Conservation (phyloP, 2,888 invertebrate species). For the Caenorhabditis sp. region DNA sequence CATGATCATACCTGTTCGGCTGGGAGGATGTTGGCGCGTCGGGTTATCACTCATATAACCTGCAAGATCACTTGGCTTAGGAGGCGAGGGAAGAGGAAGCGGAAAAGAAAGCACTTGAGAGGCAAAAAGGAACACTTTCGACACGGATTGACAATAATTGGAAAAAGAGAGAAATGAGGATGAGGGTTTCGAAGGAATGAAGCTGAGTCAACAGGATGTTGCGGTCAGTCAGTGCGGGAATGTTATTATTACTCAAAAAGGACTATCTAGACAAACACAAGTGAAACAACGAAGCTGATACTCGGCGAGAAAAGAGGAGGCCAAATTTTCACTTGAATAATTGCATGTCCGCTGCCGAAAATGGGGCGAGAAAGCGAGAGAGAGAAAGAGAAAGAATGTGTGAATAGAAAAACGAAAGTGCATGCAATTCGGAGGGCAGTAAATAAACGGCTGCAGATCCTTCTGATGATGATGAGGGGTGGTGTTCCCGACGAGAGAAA, state of each 20-base stretch:
- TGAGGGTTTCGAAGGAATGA: background rate
- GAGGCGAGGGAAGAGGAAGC: conserved; percentile 2
- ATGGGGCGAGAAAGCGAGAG: too few relatives aligned
- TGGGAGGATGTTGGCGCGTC: conserved; percentile 48
- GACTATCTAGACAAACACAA: too few relatives aligned
- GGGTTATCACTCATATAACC: conserved; percentile 61
- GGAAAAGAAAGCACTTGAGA: background rate
- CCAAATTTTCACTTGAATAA: background rate
- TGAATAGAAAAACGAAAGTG: conserved; percentile 19
- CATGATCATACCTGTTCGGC: conserved; percentile 42
- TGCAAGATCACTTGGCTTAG: conserved; percentile 15
- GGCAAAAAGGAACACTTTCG: conserved; percentile 1
- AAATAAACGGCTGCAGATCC: conserved; percentile 24
- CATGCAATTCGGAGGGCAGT: conserved; percentile 39
- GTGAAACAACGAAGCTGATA: background rate
- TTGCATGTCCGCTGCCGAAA: conserved; percentile 1
- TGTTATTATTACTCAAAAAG: too few relatives aligned
- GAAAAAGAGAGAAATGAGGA: background rate
- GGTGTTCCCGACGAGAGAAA: conserved; percentile 28
- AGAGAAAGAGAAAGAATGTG: conserved; percentile 8
- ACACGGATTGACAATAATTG: background rate
- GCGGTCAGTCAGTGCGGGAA: too few relatives aligned
- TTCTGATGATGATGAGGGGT: background rate
- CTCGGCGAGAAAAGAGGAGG: background rate
- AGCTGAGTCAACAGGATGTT: conserved; percentile 37